Evolutionary conservation across 1,140 invertebrate species (phyloP).

Genomic region (Drosophila pallidifrons): DNA sequence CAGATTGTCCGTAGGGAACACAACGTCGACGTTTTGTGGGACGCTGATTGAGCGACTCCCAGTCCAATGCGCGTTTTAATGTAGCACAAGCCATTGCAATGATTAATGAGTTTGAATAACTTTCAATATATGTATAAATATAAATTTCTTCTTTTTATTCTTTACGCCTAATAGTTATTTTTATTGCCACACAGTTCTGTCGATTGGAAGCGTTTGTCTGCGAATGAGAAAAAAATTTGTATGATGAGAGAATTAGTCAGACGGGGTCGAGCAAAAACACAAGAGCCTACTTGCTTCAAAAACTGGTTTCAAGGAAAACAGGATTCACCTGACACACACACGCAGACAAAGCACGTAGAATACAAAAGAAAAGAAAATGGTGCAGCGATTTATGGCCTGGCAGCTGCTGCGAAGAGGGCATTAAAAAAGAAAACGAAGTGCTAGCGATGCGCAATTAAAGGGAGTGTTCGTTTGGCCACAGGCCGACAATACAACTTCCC

Average conservation of each 20-base stretch:
- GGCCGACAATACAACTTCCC: constrained; percentile 45
- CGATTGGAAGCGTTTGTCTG: constrained; percentile 47
- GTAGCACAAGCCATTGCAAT: constrained; percentile 96
- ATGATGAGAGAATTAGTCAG: constrained; percentile 10
- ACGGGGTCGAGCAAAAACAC: constrained; percentile 20
- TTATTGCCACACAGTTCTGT: constrained; percentile 54
- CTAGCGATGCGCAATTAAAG: constrained; percentile 72
- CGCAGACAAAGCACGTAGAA: constrained; percentile 14
- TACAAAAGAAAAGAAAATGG: constrained; percentile 70
- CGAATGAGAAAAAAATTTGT: constrained; percentile 18
- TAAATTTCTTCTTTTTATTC: constrained; percentile 10
- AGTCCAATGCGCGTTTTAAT: constrained; percentile 96
- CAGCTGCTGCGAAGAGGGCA: constrained; percentile 55
- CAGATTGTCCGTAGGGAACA: constrained; percentile 91
- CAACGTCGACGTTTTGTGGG: constrained; percentile 95
- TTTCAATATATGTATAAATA: constrained; percentile 13
- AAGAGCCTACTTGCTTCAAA: constrained; percentile 37
- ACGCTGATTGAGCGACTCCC: constrained; percentile 94
- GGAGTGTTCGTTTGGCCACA: constrained; percentile 45
- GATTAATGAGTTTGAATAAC: constrained; percentile 33
- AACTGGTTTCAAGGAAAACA: constrained; percentile 81
- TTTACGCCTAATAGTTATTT: constrained; percentile 23
- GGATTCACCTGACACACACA: constrained; percentile 66
- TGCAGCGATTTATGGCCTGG: constrained; percentile 72
- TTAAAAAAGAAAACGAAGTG: constrained; percentile 52